Evolutionary conservation across 2,888 invertebrate species (phyloP), one percentile per base, ranked within the genome.

Genomic region (Drosophila antonietae): DNA sequence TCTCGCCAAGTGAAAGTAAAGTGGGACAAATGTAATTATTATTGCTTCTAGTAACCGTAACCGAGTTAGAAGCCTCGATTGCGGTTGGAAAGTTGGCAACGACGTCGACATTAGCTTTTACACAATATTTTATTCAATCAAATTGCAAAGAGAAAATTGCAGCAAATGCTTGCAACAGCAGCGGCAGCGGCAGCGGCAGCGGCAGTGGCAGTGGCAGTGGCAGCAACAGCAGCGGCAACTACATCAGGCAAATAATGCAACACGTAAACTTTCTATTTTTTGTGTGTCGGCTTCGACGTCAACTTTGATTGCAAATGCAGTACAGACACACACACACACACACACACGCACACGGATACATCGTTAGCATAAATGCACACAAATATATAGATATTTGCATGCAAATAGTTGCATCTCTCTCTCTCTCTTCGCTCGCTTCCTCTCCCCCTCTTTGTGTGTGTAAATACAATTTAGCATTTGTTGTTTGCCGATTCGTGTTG

Each of bases 11-110:
- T 90, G 90, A 91, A 91, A 91, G 90, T 91, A 91, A 91, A 91
- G 90, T 91, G 90, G 90, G 90, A 84, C 90, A 91, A 91, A 91
- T 91, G 90, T 90, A 91, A 91, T 90, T 88, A 89, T 89, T 91
- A 88, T 84, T 90, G 83, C 88, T 89, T 89, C 88, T 83, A 81
- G 80, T 90, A 90, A 90, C 89, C 88, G 89, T 77, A 77, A 77
- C 77, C 77, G 77, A 90, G 83, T 87, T 88, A 84, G 84, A 85
- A 88, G 86, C 88, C 79, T 66, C 74, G 62, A 71, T 71, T 74
- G 70, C 79, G 81, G 75, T 80, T 88, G 84, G 88, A 87, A 87
- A 86, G 84, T 87, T 88, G 76, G 71, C 71, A 67, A 52, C 49
- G 59, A 37, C 66, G 41, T 52, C 49, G 43, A 47, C 76, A 28